A percentile compares a stretch with the other conserved stretches of the same genome.
phyloP scores from a whole-genome alignment of 1,140 invertebrate species.

The Mesaphorura yosii region DNA sequence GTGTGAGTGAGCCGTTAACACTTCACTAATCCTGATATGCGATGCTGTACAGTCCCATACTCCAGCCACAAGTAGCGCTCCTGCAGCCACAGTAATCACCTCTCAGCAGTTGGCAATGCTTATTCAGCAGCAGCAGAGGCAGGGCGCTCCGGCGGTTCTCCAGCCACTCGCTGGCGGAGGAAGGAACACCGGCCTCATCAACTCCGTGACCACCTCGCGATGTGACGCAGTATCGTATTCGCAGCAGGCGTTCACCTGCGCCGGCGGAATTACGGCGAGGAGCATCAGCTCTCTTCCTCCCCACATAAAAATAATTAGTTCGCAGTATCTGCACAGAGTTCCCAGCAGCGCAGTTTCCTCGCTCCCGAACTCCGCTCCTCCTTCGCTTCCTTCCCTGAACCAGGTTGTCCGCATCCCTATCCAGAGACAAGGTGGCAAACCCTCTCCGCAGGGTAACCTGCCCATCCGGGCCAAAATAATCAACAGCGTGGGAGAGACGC shows the following conservation, averaged over 20 bases:
- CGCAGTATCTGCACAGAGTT: not conserved
- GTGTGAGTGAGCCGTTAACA: too few species aligned
- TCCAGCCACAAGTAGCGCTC: constrained; percentile 35
- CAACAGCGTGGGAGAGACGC: constrained; percentile 27
- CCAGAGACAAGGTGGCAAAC: not conserved
- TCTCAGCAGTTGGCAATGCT: constrained; percentile 38
- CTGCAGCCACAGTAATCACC: constrained; percentile 38
- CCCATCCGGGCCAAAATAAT: constrained; percentile 29
- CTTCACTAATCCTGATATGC: too few species aligned
- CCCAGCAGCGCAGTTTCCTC: too few species aligned
- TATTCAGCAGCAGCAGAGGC: constrained; percentile 32
- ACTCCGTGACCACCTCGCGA: constrained; percentile 7
- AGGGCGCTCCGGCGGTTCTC: too few species aligned
- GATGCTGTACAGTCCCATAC: too few species aligned
- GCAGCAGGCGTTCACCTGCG: not conserved
- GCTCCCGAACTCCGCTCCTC: not conserved
- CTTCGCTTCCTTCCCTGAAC: not conserved
- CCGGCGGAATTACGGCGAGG: not conserved
- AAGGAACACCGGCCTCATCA: constrained; percentile 2
- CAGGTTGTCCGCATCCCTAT: constrained; percentile 1
- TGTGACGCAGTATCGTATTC: constrained; percentile 18
- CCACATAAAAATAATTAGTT: constrained; percentile 7
- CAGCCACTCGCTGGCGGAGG: too few species aligned
- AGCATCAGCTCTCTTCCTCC: not conserved
- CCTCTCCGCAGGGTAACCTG: not conserved